Base-by-base conservation (phyloP, 2,888 invertebrate genomes). In the Coecobrya sp. region DNA sequence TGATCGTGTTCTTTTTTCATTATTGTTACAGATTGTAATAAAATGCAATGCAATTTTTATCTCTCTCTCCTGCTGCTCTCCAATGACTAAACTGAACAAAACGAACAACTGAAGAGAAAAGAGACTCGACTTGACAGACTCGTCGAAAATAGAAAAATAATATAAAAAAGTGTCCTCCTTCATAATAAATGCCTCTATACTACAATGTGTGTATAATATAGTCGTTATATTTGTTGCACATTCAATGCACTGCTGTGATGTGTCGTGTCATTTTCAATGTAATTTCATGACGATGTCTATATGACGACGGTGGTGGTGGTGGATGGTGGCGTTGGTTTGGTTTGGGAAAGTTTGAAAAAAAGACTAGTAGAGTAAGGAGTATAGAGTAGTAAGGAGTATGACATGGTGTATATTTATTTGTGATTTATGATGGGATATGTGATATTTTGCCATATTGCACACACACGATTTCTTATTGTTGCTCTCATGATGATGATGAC, bases 321-420 rank as follows among this genome's bases (percentile, higher is more conserved):
- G 25, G n/a, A n/a, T n/a, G 87, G 22, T 36, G 73, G 8, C 30
- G 25, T 22, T 52, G 13, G 16, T 59, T 84, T 45, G 25, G 62
- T 84, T 84, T 84, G 84, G 65, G 65, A 91, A 91, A 91, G 91
- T 91, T 91, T 91, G 68, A 59, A 79, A 73, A 86, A 79, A 70
- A 68, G 49, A 42, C 30, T 79, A 79, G 45, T 79, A 81, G 81
- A 55, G 19, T 81, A 42, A n/a, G n/a, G 4, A 73, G 19, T 27
- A 27, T 25, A 76, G 45, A 76, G 49, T 79, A 49, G 36, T 87
- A n/a, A n/a, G n/a, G n/a, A 27, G 25, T 13, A 27, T 59, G 76
- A 87, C 68, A 76, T 89, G 27, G 81, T 84, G 65, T 42, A 45
- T 65, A 84, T 87, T 88, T 81, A 30, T 65, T 42, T 88, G 88